Base-by-base conservation (phyloP, 2,888 invertebrate species). In the Lasioglossum villosulum region DNA sequence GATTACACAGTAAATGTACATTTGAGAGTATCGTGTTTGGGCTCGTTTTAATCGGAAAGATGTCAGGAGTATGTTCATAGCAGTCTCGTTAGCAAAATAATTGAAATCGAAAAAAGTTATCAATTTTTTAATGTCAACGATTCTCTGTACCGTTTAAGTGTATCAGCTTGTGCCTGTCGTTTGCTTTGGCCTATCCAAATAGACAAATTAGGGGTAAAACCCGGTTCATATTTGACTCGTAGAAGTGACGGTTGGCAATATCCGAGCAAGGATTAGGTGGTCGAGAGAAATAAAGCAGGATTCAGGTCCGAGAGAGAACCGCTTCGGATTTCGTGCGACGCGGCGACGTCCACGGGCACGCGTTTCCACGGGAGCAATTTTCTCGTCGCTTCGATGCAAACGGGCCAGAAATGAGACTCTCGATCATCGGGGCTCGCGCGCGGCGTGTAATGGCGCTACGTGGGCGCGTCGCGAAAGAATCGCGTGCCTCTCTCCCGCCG, bases 391-490 rank as follows among this genome's bases (percentile, higher is more conserved):
- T 75, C 78, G 78, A 86, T 86, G 86, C 82, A 86, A 85, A 86
- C 84, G n/a, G 75, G 39, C 78, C 70, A 63, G 71, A 79, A 85
- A 85, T 74, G 85, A 74, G 74, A 23, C 42, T 37, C 39, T 79
- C 82, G 66, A 86, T 86, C 78, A 85, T 82, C 78, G 48, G 37
- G 82, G 85, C 59, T 82, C 76, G 78, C 56, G 59, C 56, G 59
- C 80, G 14, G 72, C 73, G 75, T 78, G 76, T 85, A 85, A 81
- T 86, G 68, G 52, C 84, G 81, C 89, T 78, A 79, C 80, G 85
- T 87, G 87, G 86, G 83, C 73, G 85, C 72, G 82, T 77, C 74
- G 78, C 74, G 75, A 77, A 86, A 89, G 82, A 89, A 89, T 90
- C 90, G 90, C 88, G 86, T 90, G 90, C 84, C 87, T 80, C 75